Evolutionary conservation across 2,113 vertebrate genomes (phyloP).

Genomic region (Tenebrosternarchus preto): DNA sequence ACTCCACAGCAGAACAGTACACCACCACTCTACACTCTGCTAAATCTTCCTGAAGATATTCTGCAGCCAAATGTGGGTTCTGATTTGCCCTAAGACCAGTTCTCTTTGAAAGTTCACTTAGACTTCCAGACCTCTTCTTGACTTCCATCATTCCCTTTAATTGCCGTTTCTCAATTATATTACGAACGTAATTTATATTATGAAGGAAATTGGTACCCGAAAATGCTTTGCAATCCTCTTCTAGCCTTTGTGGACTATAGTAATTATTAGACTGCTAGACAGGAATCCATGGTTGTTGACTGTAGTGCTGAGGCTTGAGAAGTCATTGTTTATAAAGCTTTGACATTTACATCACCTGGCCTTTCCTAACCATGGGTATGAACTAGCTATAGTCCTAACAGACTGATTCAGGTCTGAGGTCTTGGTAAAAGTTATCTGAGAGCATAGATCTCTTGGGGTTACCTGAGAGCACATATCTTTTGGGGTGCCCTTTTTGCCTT

Average conservation of each 20-base stretch:
- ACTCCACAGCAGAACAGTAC: not conserved
- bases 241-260: not conserved
- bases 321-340: too few species aligned
- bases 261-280: too few species aligned
- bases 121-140: not conserved
- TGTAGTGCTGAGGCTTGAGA: too few species aligned
- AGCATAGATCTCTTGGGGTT: too few species aligned
- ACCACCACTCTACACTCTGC: not conserved
- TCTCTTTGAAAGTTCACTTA: not conserved
- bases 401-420: not conserved
- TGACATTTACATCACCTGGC: not conserved
- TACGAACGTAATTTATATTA: too few species aligned
- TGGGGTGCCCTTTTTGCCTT: too few species aligned
- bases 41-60: not conserved
- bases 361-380: not conserved
- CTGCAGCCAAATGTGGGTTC: not conserved
- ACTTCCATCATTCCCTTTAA: not conserved
- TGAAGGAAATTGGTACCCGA: not conserved
- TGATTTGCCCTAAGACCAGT: not conserved
- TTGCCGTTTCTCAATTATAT: slow-evolving; percentile 13
- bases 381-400: slow-evolving; percentile 3
- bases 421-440: too few species aligned
- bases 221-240: not conserved
- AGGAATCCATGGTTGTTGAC: too few species aligned
- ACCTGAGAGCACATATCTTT: too few species aligned